phyloP scores from a whole-genome alignment of 2,113 vertebrate genomes.

The Laticauda laticaudata region DNA sequence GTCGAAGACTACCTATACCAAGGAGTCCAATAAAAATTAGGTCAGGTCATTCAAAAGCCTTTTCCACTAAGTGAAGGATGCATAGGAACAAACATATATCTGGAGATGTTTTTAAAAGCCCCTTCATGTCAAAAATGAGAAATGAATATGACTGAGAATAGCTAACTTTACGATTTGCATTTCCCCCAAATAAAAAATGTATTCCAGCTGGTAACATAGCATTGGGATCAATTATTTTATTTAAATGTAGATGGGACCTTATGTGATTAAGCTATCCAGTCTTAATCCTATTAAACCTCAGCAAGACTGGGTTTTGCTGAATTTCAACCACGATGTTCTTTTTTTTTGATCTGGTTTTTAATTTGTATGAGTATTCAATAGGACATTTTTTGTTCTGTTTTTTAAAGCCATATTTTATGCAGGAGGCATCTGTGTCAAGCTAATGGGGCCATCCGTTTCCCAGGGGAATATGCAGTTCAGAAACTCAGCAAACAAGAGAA shows the following conservation, averaged over 20 bases:
- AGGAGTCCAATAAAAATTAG: not conserved
- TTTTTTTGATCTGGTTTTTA: not conserved
- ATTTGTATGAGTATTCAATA: not conserved
- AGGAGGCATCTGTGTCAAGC: slow-evolving; percentile 8
- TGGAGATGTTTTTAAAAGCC: not conserved
- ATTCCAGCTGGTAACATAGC: not conserved
- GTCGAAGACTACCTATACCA: not conserved
- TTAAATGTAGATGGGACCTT: not conserved
- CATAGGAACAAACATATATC: not conserved
- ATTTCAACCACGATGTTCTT: not conserved
- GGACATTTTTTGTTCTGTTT: not conserved
- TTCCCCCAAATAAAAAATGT: not conserved
- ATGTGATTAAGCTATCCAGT: not conserved
- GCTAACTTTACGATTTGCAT: not conserved
- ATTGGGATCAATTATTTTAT: not conserved
- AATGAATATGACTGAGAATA: not conserved
- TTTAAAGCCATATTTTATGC: not conserved
- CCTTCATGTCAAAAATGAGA: not conserved
- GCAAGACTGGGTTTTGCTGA: not conserved
- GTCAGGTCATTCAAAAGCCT: not conserved
- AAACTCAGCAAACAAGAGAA: not conserved
- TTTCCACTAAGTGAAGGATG: not conserved
- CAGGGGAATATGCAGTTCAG: not conserved
- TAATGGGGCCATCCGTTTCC: slow-evolving; percentile 4
- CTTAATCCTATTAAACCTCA: not conserved